Percentiles rank a stretch among this genome's conserved stretches.
Conservation (phyloP, 2,113 vertebrate species). For the Perccottus glenii region DNA sequence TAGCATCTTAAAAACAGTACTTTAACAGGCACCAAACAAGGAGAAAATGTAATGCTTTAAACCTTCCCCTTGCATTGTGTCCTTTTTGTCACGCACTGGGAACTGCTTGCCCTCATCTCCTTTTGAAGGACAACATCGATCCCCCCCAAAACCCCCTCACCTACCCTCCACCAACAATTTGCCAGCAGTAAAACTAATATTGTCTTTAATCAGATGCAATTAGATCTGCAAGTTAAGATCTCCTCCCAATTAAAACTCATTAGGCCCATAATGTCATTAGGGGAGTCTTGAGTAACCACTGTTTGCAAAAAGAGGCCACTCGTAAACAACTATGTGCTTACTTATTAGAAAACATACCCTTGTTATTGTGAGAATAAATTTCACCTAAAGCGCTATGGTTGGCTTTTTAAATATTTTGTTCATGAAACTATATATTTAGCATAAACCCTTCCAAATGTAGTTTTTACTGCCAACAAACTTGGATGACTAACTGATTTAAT, state of each 20-base stretch:
- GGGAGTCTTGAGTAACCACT: slow-evolving; percentile 69
- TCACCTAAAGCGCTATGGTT: background rate
- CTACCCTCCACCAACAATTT: slow-evolving; percentile 74
- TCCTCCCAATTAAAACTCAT: slow-evolving; percentile 84
- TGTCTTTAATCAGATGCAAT: slow-evolving; percentile 87
- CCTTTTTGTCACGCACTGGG: background rate
- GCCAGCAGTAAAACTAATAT: slow-evolving; percentile 82
- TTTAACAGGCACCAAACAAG: background rate
- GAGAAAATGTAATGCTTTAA: slow-evolving; percentile 4
- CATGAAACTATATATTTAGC: background rate
- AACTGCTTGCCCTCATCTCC: slow-evolving; percentile 19
- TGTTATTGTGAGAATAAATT: background rate
- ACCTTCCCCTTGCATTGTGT: slow-evolving; percentile 14
- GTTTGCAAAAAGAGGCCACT: slow-evolving; percentile 58
- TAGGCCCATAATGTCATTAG: slow-evolving; percentile 81
- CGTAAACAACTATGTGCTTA: slow-evolving; percentile 39
- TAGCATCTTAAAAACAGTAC: background rate
- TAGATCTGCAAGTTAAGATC: slow-evolving; percentile 83
- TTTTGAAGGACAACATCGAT: slow-evolving; percentile 72
- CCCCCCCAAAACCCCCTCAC: slow-evolving; percentile 46
- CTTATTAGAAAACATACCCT: too few species aligned
- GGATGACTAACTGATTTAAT: slow-evolving; percentile 3
- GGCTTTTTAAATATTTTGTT: background rate
- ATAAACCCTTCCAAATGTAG: background rate
- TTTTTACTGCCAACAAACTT: slow-evolving; percentile 11